A percentile compares a stretch with the other conserved stretches of the same genome.
Conservation (phyloP, 2,888 invertebrate species). For the Amphipoea oculea region DNA sequence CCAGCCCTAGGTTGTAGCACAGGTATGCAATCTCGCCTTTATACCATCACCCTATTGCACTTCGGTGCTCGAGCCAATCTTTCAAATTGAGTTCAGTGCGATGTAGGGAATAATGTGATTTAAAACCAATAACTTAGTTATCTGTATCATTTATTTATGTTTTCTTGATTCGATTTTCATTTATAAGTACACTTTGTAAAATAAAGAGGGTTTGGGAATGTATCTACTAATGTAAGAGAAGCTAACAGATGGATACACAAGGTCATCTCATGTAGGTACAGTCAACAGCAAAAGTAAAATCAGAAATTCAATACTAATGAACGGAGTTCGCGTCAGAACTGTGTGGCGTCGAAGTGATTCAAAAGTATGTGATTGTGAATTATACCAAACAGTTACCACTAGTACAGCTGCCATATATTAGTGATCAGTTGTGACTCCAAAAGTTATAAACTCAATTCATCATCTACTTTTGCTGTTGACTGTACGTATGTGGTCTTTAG, state of each 20-base stretch:
- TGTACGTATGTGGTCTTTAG: no score
- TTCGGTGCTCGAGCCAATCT: slow-evolving; percentile 78
- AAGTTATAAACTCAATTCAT: no score
- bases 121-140: slow-evolving; percentile 65
- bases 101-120: slow-evolving; percentile 64
- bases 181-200: slow-evolving; percentile 41
- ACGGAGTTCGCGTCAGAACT: no score
- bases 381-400: no score
- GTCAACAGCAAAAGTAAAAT: no score
- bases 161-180: slow-evolving; percentile 56
- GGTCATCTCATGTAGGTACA: neutral
- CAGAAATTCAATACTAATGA: no score
- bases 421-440: no score
- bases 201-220: slow-evolving; percentile 26
- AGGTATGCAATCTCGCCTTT: slow-evolving; percentile 86
- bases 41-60: slow-evolving; percentile 84
- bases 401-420: no score
- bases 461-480: no score
- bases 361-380: no score
- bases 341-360: no score
- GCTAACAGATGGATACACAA: neutral
- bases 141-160: slow-evolving; percentile 62
- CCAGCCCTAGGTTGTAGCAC: slow-evolving; percentile 78
- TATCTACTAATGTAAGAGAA: neutral
- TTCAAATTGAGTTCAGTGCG: slow-evolving; percentile 73